Evolutionary conservation across 2,888 invertebrate species (phyloP), one percentile per base, ranked within the genome.

Genomic region (Callyntrura guangdongensis): DNA sequence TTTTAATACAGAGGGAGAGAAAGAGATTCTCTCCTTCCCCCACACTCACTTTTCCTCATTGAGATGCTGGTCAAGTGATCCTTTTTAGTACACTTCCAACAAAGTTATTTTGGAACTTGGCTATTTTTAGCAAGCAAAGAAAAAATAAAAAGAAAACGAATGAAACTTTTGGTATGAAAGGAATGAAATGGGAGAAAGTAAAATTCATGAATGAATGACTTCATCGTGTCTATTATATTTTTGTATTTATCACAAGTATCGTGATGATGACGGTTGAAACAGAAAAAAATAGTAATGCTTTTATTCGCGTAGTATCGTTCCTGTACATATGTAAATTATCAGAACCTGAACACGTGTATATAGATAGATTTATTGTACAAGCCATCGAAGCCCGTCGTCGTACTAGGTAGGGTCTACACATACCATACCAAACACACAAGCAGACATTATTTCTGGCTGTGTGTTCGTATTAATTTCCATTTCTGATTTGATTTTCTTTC

Each of bases 31-130:
- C 17, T 53, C 6, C 25, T 86, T 36, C 36, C 36, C 36, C 36
- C 36, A 36, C 36, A 36, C 36, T 36, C 36, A 36, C 36, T 36
- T 36, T 25, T 36, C 72, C 81, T 88, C 87, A 88, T 88, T 88
- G 82, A 69, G 59, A 82, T 88, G 87, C 82, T 88, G 81, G 82
- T 81, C 87, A 81, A 82, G 87, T 82, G 69, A 81, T 81, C 67
- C 86, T 77, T 83, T 83, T 83, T 79, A 74, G 74, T 53, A 74
- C 45, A 85, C 85, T 85, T 85, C 81, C 81, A 81, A 81, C 45
- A 81, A 59, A 81, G 81, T 81, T 81, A 81, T 81, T 81, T 81
- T 81, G 20, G 81, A 81, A 81, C 36, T 81, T 5, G 36, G 81
- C 81, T 81, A 81, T 81, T 81, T 81, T 81, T 81, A 81, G 81